Evolutionary conservation across 2,797 vertebrate species (phyloP).

Genomic region (Pelodytes ibericus): DNA sequence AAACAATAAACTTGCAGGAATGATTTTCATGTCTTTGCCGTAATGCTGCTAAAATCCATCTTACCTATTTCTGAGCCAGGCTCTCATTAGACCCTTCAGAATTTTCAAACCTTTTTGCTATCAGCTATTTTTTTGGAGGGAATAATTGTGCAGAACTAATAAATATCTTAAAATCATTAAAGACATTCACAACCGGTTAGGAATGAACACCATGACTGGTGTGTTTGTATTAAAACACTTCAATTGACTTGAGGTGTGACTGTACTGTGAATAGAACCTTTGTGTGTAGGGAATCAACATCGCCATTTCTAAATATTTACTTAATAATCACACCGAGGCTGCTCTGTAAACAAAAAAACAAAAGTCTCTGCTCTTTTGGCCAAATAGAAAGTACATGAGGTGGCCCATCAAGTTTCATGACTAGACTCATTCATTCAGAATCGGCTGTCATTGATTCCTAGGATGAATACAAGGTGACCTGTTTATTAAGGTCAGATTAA

Average conservation of each 20-base stretch:
- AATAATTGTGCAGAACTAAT: background rate
- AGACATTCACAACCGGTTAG: background rate
- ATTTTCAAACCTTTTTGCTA: background rate
- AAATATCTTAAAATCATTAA: background rate
- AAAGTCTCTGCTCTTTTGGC: background rate
- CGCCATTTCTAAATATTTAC: constrained; percentile 26
- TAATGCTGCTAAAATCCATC: background rate
- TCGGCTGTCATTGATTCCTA: background rate
- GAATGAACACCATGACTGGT: background rate
- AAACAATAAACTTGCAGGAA: background rate
- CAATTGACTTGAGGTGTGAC: background rate
- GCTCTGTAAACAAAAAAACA: constrained; percentile 15
- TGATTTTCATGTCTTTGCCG: background rate
- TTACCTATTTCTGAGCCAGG: too few species aligned
- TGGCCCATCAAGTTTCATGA: constrained; percentile 4
- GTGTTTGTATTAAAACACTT: background rate
- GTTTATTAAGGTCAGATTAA: constrained; percentile 3
- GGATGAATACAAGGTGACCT: background rate
- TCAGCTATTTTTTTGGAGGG: background rate
- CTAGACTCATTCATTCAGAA: background rate
- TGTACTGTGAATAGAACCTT: constrained; percentile 4
- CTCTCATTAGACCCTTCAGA: background rate
- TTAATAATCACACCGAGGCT: constrained; percentile 7
- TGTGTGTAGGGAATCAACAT: constrained; percentile 11
- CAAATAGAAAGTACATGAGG: constrained; percentile 8